Evolutionary conservation across 2,113 vertebrate genomes (phyloP).

Genomic region (Globicephala melas): DNA sequence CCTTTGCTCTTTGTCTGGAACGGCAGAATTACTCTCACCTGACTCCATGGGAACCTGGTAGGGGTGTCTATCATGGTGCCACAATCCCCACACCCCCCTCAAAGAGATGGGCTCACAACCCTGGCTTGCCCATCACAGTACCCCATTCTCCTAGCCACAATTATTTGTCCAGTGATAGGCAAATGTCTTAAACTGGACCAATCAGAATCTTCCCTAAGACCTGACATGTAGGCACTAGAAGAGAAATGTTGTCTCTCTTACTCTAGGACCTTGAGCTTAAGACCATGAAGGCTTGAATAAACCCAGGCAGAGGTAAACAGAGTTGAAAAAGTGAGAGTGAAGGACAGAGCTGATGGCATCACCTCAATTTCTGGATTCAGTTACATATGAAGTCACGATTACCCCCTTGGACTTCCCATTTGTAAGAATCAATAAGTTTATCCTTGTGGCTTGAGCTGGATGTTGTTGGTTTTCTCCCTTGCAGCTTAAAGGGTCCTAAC

Average conservation of each 20-base stretch:
- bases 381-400: background rate
- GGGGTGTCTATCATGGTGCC: background rate
- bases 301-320: background rate
- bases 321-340: background rate
- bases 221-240: background rate
- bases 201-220: constrained; percentile 10
- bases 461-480: constrained; percentile 14
- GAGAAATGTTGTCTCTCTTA: background rate
- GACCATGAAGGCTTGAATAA: background rate
- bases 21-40: background rate
- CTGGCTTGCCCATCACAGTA: background rate
- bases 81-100: background rate
- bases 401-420: background rate
- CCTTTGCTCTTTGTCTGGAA: background rate
- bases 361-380: background rate
- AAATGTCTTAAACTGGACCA: constrained; percentile 1
- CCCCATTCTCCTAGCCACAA: background rate
- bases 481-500: background rate
- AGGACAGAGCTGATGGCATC: background rate
- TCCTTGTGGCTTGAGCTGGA: background rate
- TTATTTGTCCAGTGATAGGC: background rate
- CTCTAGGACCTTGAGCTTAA: background rate
- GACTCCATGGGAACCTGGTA: background rate
- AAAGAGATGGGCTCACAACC: background rate
- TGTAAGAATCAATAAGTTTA: background rate